Percentiles rank a stretch among this genome's conserved stretches.
Conservation (phyloP, 2,113 vertebrate species). For the Paraplagusia blochii region DNA sequence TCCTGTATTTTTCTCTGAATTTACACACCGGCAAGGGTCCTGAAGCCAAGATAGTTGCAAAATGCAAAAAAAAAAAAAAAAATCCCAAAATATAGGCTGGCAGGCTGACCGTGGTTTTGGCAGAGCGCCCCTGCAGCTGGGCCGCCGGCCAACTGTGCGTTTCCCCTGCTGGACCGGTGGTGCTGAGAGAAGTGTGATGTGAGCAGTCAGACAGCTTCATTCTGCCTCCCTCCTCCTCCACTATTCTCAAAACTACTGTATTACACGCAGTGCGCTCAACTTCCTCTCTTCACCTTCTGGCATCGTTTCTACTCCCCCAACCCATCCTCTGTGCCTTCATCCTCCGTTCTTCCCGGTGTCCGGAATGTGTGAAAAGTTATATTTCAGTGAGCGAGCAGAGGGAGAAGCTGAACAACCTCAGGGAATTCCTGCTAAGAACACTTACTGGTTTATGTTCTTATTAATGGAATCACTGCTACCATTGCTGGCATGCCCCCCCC, state of each 20-base stretch:
- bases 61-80: slow-evolving; percentile 74
- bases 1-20: slow-evolving; percentile 32
- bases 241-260: slow-evolving; percentile 37
- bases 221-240: slow-evolving; percentile 47
- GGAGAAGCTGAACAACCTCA: slow-evolving; percentile 58
- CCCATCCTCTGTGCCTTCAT: too few species aligned
- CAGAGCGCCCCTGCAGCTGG: slow-evolving; percentile 37
- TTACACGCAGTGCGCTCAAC: slow-evolving; percentile 12
- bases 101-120: slow-evolving; percentile 65
- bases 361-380: slow-evolving; percentile 23
- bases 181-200: slow-evolving; percentile 56
- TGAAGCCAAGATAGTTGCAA: slow-evolving; percentile 70
- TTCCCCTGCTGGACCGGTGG: slow-evolving; percentile 41
- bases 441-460: slow-evolving; percentile 69
- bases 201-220: slow-evolving; percentile 50
- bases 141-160: slow-evolving; percentile 47
- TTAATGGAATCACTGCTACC: slow-evolving; percentile 67
- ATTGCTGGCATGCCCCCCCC: slow-evolving; percentile 33
- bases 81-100: slow-evolving; percentile 73
- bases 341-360: too few species aligned
- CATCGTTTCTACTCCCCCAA: too few species aligned
- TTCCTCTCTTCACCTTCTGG: background rate
- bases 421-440: slow-evolving; percentile 48
- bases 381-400: slow-evolving; percentile 58
- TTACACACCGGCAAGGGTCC: slow-evolving; percentile 51